Conservation (phyloP, 2,797 vertebrate species). For the Gobio occitaniae region DNA sequence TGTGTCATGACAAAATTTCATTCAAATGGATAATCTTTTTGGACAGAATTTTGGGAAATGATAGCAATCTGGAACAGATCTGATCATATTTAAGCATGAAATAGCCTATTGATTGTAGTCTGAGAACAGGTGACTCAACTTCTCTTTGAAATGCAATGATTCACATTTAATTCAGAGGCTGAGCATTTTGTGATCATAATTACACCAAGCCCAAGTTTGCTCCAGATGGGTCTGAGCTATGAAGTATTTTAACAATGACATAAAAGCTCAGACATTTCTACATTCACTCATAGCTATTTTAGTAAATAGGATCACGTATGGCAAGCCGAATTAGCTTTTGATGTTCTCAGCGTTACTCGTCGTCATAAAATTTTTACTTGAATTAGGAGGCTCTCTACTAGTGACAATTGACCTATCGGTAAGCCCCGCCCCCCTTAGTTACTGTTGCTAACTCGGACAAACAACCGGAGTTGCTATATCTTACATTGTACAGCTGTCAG, state of each 20-base stretch:
- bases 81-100: constrained; percentile 61
- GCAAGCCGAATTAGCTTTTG: neutral
- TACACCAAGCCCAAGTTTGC: neutral
- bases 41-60: constrained; percentile 36
- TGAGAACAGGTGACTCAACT: constrained; percentile 55
- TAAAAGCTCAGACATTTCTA: neutral
- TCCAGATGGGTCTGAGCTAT: neutral
- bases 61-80: constrained; percentile 51
- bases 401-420: neutral
- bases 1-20: neutral
- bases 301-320: neutral
- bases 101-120: constrained; percentile 63
- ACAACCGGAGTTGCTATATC: too few species aligned
- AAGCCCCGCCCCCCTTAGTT: too few species aligned
- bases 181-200: constrained; percentile 12
- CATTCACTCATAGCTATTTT: neutral
- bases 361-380: neutral
- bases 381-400: neutral
- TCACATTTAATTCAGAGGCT: constrained; percentile 61
- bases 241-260: neutral
- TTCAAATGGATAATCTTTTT: constrained; percentile 21
- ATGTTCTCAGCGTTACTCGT: neutral
- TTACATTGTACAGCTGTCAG: too few species aligned
- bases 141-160: constrained; percentile 65
- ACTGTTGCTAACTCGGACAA: too few species aligned